phyloP scores from a whole-genome alignment of 1,140 invertebrate genomes.

The Philopotamus ludificatus region DNA sequence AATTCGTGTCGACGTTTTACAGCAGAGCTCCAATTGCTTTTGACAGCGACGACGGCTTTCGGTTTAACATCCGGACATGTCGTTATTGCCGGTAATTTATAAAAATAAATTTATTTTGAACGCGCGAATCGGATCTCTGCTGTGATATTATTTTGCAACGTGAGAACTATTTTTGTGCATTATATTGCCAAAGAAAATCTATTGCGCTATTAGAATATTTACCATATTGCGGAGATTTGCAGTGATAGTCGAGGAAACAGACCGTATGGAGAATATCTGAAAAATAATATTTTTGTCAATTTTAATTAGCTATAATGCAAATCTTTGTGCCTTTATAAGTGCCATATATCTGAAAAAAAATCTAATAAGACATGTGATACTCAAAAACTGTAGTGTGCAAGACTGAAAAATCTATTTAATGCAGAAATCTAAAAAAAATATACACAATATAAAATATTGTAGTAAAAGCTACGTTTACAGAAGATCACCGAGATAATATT shows the following conservation, averaged over 20 bases:
- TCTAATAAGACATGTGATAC: too few species aligned
- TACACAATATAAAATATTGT: too few species aligned
- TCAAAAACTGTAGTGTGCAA: too few species aligned
- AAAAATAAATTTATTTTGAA: not conserved
- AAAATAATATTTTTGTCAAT: too few species aligned
- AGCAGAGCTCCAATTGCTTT: not conserved
- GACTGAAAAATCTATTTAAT: too few species aligned
- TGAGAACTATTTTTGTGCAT: not conserved
- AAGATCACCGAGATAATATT: too few species aligned
- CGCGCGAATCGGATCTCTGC: not conserved
- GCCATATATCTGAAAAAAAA: too few species aligned
- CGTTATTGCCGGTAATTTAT: not conserved
- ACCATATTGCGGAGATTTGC: conserved; percentile 37
- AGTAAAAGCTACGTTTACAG: too few species aligned
- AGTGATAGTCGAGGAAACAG: conserved; percentile 37
- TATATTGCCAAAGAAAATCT: conserved; percentile 2
- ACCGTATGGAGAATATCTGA: conserved; percentile 39
- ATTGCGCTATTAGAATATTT: conserved; percentile 16
- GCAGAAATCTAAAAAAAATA: too few species aligned
- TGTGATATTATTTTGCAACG: not conserved
- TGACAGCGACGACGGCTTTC: not conserved
- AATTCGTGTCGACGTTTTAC: not conserved
- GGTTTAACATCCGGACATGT: not conserved
- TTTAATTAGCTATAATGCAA: too few species aligned
- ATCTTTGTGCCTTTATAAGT: too few species aligned